Percentiles rank a stretch among this genome's conserved stretches.
Conservation (phyloP, 2,797 vertebrate genomes). For the Onychomys leucogaster region DNA sequence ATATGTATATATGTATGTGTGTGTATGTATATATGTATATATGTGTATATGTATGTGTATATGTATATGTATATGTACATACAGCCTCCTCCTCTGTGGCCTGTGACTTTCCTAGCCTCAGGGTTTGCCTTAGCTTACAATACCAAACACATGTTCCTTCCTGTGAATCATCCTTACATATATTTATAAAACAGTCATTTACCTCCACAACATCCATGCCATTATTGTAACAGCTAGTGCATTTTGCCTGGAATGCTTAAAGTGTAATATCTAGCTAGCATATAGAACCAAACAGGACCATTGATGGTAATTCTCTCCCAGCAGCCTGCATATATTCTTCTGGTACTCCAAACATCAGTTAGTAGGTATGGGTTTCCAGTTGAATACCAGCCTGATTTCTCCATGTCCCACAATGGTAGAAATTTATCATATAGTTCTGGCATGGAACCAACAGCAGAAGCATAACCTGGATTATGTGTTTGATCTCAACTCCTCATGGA, state of each 20-base stretch:
- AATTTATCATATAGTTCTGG: background rate
- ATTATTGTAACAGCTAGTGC: background rate
- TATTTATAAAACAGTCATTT: background rate
- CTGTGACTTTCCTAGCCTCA: background rate
- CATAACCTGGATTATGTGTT: background rate
- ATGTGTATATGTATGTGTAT: no score
- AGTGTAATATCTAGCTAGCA: no score
- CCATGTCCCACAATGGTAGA: background rate
- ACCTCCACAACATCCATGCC: background rate
- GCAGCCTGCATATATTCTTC: background rate
- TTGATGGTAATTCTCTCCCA: background rate
- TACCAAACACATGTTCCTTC: background rate
- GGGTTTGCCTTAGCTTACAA: background rate
- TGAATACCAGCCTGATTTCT: background rate
- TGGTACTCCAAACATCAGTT: background rate
- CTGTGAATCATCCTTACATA: background rate
- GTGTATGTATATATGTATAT: no score
- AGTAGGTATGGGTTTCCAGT: background rate
- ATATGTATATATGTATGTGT: no score
- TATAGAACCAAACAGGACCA: background rate
- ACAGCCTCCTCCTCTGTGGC: no score
- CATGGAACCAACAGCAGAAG: background rate
- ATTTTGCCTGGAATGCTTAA: background rate
- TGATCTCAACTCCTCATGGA: background rate
- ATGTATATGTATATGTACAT: no score